These are phyloP conservation scores for Solen grandis DNA, from an alignment of 1,140 invertebrate genomes.

Conservation along the genomic window DNA sequence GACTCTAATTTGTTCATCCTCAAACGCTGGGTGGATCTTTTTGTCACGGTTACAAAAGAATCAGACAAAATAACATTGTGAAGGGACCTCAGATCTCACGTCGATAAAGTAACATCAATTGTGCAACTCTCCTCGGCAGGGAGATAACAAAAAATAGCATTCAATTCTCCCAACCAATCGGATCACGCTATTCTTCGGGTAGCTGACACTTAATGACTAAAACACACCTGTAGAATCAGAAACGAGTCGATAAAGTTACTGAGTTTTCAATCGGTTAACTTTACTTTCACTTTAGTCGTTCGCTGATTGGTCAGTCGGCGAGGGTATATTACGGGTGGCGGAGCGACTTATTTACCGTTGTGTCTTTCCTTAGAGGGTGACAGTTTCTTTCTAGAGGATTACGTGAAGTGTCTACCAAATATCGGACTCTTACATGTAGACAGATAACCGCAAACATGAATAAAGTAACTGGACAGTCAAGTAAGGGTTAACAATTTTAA, in stretches of 20 bases:
- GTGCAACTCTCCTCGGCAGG: slow-evolving; percentile 2
- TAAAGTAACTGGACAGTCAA: slow-evolving; percentile 53
- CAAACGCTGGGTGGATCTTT: not conserved
- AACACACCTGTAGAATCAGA: slow-evolving; percentile 3
- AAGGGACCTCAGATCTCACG: slow-evolving; percentile 34
- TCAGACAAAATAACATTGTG: slow-evolving; percentile 12
- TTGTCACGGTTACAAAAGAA: slow-evolving; percentile 5
- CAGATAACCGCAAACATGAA: slow-evolving; percentile 41
- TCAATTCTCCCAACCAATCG: slow-evolving; percentile 29
- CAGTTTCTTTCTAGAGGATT: slow-evolving; percentile 48
- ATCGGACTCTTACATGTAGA: not conserved
- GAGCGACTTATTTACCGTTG: slow-evolving; percentile 42
- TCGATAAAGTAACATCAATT: slow-evolving; percentile 7
- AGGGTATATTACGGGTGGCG: slow-evolving; percentile 42
- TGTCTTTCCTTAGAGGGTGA: not conserved
- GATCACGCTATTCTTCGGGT: slow-evolving; percentile 7
- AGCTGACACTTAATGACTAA: not conserved
- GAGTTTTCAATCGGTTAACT: slow-evolving; percentile 27
- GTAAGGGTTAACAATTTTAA: slow-evolving; percentile 17
- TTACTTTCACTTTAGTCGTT: slow-evolving; percentile 51
- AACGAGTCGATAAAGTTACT: slow-evolving; percentile 38
- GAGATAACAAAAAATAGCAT: slow-evolving; percentile 20
- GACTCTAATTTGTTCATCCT: slow-evolving; percentile 7
- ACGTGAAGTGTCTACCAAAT: slow-evolving; percentile 37
- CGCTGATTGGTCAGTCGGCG: slow-evolving; percentile 32